Evolutionary conservation across 2,113 vertebrate genomes (phyloP).

Genomic region (Gavia stellata): DNA sequence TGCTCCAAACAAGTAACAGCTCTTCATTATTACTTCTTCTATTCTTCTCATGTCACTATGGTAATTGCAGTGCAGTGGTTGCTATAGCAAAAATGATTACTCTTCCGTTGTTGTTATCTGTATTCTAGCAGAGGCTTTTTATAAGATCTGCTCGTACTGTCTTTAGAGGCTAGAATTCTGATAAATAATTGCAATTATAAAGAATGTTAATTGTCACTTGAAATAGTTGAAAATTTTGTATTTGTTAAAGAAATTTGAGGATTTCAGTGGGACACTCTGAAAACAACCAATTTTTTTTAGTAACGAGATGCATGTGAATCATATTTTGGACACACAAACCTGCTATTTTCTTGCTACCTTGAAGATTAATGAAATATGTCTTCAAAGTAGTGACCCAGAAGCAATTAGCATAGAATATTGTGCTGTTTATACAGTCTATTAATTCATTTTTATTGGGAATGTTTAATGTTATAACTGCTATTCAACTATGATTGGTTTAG

Average conservation of each 20-base stretch:
- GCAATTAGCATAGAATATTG: not conserved
- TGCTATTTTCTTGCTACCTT: not conserved
- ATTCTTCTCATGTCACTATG: slow-evolving; percentile 35
- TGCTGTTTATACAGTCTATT: not conserved
- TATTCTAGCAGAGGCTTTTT: slow-evolving; percentile 24
- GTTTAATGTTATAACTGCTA: not conserved
- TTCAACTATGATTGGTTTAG: not conserved
- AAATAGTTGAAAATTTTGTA: not conserved
- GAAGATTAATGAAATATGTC: not conserved
- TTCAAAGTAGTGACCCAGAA: not conserved
- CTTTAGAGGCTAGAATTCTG: slow-evolving; percentile 15
- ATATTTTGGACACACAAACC: not conserved
- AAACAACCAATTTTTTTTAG: not conserved
- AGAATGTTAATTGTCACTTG: not conserved
- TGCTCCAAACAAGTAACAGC: slow-evolving; percentile 46
- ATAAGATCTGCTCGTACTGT: not conserved
- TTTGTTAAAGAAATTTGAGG: not conserved
- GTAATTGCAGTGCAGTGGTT: slow-evolving; percentile 53
- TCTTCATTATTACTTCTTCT: slow-evolving; percentile 40
- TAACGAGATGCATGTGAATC: not conserved
- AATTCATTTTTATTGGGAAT: not conserved
- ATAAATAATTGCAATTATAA: slow-evolving; percentile 31
- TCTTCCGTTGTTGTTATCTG: slow-evolving; percentile 21
- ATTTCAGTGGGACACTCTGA: not conserved
- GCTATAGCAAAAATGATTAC: slow-evolving; percentile 66